phyloP scores from a whole-genome alignment of 2,888 invertebrate species.

The Amiota minor region DNA sequence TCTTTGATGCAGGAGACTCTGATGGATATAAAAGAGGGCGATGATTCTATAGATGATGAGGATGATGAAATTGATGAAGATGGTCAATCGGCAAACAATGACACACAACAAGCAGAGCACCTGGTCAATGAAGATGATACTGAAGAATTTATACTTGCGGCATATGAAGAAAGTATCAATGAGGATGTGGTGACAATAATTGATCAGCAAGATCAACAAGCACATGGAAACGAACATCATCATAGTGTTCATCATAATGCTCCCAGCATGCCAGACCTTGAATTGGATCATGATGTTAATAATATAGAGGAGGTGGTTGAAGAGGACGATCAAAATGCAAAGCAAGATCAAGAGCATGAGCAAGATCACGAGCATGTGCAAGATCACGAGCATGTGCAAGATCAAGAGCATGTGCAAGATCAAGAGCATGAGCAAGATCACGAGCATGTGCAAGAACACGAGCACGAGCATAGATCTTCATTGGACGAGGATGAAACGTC shows the following conservation, averaged over 20 bases:
- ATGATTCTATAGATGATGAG: conserved; percentile 40
- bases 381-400: no score
- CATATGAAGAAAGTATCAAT: conserved; percentile 66
- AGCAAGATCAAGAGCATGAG: no score
- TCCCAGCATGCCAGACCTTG: conserved; percentile 61
- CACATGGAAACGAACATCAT: conserved; percentile 52
- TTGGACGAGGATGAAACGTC: conserved; percentile 64
- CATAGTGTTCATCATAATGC: conserved; percentile 59
- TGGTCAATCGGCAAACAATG: background rate
- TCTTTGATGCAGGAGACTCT: conserved; percentile 44
- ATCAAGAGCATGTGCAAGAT: no score
- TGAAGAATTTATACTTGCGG: conserved; percentile 63
- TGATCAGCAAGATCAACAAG: conserved; percentile 30
- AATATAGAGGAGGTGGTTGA: conserved; percentile 54
- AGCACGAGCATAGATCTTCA: conserved; percentile 55
- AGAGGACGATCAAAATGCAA: conserved; percentile 61
- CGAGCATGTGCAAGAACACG: no score
- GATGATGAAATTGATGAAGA: conserved; percentile 40
- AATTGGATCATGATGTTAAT: conserved; percentile 54
- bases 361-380: no score
- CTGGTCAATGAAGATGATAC: conserved; percentile 66
- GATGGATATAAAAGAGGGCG: conserved; percentile 55
- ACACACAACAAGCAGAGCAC: conserved; percentile 56
- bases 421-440: no score
- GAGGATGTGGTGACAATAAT: conserved; percentile 59